Base-by-base conservation (phyloP, 2,888 invertebrate species). In the Diogma glabrata region DNA sequence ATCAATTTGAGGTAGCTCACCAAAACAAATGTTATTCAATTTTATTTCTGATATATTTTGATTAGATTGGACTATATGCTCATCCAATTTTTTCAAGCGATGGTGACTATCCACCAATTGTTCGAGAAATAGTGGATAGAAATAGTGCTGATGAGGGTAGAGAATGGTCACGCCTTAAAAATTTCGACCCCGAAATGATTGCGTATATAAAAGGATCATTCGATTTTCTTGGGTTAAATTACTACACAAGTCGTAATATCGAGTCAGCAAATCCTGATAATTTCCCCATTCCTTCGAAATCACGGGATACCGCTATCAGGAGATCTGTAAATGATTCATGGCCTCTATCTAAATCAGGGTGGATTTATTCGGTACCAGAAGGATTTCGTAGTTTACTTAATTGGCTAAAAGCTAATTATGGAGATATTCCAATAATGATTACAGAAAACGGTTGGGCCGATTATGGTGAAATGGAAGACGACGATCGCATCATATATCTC, bases 151-250 rank as follows among this genome's bases (percentile, higher is more conserved):
- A 55, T 4, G 67, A 67, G 53, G 65, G 65, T 5, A 56, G 64
- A 38, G 50, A 57, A 2, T 61, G 58, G 58, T 61, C 66, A 1
- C 61, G 66, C 1, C 36, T 66, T 2, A 61, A 58, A 4, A 12
- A 43, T n/a, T 43, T 43, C 22, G 14, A 20, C 14, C 22, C 20
- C 12, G 43, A 43, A 3, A 23, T 22, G 8, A 14, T 43, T 20
- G 43, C 12, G 6, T 22, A 12, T 43, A 4, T 43, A 10, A 43
- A 43, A 51, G 60, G 62, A 6, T 55, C 64, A 16, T 59, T 58
- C 2, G 66, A 66, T 53, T 65, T 65, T 56, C 40, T 65, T 2
- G 64, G 64, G 1, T 55, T 64, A 1, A 66, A 65, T 51, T 64
- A 65, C 50, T 66, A 66, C 14, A 58, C 62, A 4, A 60, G 64